Evolutionary conservation across 2,113 vertebrate genomes (phyloP), one percentile per base, ranked within the genome.

Genomic region (Elachura formosa): DNA sequence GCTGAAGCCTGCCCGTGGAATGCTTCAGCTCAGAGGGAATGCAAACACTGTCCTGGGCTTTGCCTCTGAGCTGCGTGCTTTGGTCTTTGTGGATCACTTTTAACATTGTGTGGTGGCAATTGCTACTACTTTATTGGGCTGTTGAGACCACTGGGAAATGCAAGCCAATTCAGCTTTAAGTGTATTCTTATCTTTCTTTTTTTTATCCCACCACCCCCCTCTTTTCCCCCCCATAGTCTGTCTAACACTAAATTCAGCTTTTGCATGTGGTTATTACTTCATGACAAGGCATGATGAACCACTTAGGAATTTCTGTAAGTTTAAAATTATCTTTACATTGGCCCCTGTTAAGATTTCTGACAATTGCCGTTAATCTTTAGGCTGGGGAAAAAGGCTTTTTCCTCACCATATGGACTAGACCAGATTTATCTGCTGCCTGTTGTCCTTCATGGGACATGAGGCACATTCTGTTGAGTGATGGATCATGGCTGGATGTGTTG

Each of bases 391-490:
- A 55, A 91, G 52, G 58, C 66, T 87, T 49, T 67, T 76, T 61
- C 88, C 87, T 48, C 94, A 94, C 92, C 96, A 96, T 94, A 95
- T 97, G 96, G 95, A 94, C 72, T 26, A 92, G 82, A 88, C 84
- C 93, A 94, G 76, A 95, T 96, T 96, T 83, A 87, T 97, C 97
- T 90, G 87, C 89, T 88, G 92, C 76, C 90, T 88, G 78, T 79
- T 75, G 93, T 73, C 96, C 97, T 97, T 97, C 96, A 89, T 96
- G 96, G 96, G 96, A 95, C 93, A 93, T 2, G 22, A 69, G 92
- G 82, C 80, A 43, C 66, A 26, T 92, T 84, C 71, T 76, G 68
- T 87, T 94, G 97, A 96, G 93, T 49, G 94, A 97, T 95, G 90
- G 84, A 74, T 90, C 29, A 1, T 88, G 88, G 78, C 82, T 2